Evolutionary conservation across 1,140 invertebrate species (phyloP).

Genomic region (Bombus polaris): DNA sequence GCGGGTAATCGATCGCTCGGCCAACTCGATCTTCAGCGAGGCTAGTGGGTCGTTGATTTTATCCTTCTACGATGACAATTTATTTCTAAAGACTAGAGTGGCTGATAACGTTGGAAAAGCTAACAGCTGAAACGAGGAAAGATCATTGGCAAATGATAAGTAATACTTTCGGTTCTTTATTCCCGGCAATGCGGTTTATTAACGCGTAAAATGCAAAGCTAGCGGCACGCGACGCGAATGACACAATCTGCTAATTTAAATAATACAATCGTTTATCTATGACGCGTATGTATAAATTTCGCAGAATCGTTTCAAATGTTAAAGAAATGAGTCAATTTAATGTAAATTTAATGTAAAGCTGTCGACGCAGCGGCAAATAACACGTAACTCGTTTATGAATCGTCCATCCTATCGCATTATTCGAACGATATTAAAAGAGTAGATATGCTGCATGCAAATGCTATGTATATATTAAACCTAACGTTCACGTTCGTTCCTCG

Average conservation of each 20-base stretch:
- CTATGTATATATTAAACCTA: no score
- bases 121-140: background rate
- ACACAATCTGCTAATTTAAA: background rate
- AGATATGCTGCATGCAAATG: background rate
- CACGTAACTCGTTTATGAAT: background rate
- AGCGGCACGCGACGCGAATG: background rate
- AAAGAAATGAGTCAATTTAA: background rate
- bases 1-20: background rate
- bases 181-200: background rate
- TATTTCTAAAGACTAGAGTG: background rate
- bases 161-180: background rate
- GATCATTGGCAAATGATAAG: background rate
- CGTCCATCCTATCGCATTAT: background rate
- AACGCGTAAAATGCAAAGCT: background rate
- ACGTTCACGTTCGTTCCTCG: no score
- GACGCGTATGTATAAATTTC: background rate
- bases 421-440: background rate
- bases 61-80: background rate
- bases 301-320: background rate
- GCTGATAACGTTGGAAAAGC: background rate
- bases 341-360: background rate
- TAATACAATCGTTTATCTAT: background rate
- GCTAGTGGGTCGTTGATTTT: background rate
- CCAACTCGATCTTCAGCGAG: no score
- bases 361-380: background rate